Evolutionary conservation across 2,797 vertebrate species (phyloP).

Genomic region (Etheostoma nigrum): DNA sequence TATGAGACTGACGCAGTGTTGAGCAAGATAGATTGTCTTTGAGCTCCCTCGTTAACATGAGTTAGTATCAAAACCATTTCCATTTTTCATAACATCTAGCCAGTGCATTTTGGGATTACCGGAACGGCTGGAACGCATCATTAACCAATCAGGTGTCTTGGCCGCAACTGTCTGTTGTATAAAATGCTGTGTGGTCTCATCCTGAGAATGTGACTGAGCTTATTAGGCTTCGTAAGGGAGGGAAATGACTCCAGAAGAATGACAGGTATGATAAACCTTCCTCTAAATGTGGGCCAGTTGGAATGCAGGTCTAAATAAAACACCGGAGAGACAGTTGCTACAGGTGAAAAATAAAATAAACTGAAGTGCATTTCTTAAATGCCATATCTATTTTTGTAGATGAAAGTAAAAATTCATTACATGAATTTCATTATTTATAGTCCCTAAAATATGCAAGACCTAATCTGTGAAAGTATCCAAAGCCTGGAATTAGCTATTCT

Average conservation of each 20-base stretch:
- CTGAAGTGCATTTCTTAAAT: conserved; percentile 11
- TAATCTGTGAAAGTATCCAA: neutral
- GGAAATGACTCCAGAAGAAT: conserved; percentile 64
- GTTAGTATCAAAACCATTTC: conserved; percentile 30
- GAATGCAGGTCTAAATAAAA: conserved; percentile 77
- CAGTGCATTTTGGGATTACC: conserved; percentile 52
- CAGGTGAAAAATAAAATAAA: conserved; percentile 69
- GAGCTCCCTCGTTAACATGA: conserved; percentile 14
- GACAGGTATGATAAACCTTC: conserved; percentile 77
- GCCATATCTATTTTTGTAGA: conserved; percentile 13
- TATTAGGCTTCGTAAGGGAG: conserved; percentile 57
- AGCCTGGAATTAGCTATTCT: neutral
- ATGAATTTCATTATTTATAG: neutral
- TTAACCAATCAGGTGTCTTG: conserved; percentile 51
- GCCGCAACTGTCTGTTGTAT: conserved; percentile 34
- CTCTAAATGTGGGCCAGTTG: conserved; percentile 69
- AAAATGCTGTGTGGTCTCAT: conserved; percentile 65
- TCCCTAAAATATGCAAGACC: conserved; percentile 3
- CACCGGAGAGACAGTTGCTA: conserved; percentile 67
- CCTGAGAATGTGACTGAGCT: conserved; percentile 52
- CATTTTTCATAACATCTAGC: conserved; percentile 41
- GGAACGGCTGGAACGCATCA: conserved; percentile 46
- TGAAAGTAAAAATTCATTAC: neutral
- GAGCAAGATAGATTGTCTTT: conserved; percentile 35
- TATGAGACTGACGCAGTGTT: conserved; percentile 20